These are phyloP conservation scores for Oncorhynchus masou DNA, from an alignment of 2,113 vertebrate genomes.

Conservation along the genomic window DNA sequence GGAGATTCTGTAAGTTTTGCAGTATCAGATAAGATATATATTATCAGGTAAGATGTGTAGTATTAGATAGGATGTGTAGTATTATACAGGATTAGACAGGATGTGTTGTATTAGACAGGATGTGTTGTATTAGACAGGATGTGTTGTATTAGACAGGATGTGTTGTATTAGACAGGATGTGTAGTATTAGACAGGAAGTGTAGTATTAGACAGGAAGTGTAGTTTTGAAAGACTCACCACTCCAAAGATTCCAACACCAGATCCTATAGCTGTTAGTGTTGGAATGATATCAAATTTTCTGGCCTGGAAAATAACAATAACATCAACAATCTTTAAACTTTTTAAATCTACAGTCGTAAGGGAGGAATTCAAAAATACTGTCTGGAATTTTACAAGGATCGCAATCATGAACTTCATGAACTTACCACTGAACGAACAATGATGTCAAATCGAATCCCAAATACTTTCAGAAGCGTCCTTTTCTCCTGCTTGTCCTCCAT, in stretches of 20 bases:
- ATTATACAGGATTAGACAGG: fast-evolving
- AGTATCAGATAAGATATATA: background rate
- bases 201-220: too few species aligned
- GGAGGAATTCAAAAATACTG: background rate
- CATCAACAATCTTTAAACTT: background rate
- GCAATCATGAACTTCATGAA: background rate
- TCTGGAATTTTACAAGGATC: background rate
- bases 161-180: too few species aligned
- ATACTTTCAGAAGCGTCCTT: constrained; percentile 90
- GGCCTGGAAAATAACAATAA: constrained; percentile 71
- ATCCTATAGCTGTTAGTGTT: constrained; percentile 92
- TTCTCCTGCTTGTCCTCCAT: constrained; percentile 68
- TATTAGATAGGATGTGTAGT: too few species aligned
- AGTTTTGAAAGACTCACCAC: constrained; percentile 80
- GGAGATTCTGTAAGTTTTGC: background rate
- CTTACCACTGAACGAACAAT: constrained; percentile 89
- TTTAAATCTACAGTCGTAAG: background rate
- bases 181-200: too few species aligned
- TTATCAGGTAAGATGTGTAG: too few species aligned
- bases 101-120: too few species aligned
- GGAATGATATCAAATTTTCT: constrained; percentile 97
- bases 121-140: too few species aligned
- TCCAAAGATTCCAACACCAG: constrained; percentile 96
- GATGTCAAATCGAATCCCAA: constrained; percentile 89
- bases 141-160: too few species aligned